phyloP scores from a whole-genome alignment of 2,888 invertebrate genomes.

The Ctenicera cuprea region DNA sequence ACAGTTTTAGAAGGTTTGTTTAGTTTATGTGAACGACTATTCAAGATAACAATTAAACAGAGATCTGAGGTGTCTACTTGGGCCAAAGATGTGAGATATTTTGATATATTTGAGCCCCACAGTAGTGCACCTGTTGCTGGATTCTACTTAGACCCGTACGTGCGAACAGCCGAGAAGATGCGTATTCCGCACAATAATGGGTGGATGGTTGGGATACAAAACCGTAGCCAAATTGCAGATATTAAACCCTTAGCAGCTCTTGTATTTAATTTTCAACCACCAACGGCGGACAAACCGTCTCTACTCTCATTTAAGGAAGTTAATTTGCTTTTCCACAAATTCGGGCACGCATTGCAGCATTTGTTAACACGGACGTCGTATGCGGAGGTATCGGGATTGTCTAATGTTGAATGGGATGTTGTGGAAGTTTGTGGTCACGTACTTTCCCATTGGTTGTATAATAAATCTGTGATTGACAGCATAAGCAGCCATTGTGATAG shows the following conservation, averaged over 20 bases:
- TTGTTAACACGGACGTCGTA: constrained; percentile 88
- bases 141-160: constrained; percentile 90
- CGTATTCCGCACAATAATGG: constrained; percentile 78
- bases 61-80: constrained; percentile 81
- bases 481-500: constrained; percentile 86
- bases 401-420: constrained; percentile 96
- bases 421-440: constrained; percentile 89
- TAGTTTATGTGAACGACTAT: constrained; percentile 83
- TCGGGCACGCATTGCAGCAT: constrained; percentile 92
- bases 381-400: constrained; percentile 88
- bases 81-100: constrained; percentile 91
- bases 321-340: constrained; percentile 85
- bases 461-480: constrained; percentile 74
- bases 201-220: constrained; percentile 87
- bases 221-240: constrained; percentile 79
- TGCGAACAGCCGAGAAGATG: constrained; percentile 80
- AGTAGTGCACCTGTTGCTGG: constrained; percentile 82
- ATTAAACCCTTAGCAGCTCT: constrained; percentile 86
- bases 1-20: constrained; percentile 88
- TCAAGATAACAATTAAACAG: constrained; percentile 85
- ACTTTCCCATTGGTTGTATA: constrained; percentile 87
- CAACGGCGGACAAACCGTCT: constrained; percentile 79
- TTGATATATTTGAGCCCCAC: constrained; percentile 84
- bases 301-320: constrained; percentile 87
- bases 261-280: constrained; percentile 88